phyloP scores from a whole-genome alignment of 1,140 invertebrate genomes.

The Leptoteleia sp. region DNA sequence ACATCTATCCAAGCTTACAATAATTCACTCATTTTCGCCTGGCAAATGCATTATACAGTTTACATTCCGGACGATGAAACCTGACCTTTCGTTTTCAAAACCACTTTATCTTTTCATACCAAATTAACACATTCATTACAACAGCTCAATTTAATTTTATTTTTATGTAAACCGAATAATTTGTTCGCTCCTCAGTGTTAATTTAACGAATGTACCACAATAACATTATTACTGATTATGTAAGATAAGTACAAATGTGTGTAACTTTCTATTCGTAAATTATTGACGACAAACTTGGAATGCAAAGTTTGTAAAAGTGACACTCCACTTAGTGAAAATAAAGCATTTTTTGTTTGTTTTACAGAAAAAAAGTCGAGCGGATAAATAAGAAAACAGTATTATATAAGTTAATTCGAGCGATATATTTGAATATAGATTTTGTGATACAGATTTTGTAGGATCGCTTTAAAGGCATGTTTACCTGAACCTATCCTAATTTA shows the following conservation, averaged over 20 bases:
- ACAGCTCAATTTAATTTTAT: too few relatives aligned
- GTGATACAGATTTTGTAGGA: neutral
- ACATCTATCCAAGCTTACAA: slow-evolving; percentile 13
- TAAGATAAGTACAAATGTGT: slow-evolving; percentile 37
- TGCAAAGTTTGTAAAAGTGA: slow-evolving; percentile 57
- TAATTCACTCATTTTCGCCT: slow-evolving; percentile 5
- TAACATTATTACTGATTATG: slow-evolving; percentile 50
- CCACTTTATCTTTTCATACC: too few relatives aligned
- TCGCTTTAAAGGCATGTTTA: neutral
- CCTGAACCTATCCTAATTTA: slow-evolving; percentile 23
- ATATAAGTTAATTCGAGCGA: slow-evolving; percentile 1
- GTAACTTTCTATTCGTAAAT: slow-evolving; percentile 64
- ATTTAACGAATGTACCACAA: slow-evolving; percentile 47
- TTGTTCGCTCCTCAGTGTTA: slow-evolving; percentile 15
- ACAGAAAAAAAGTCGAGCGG: neutral
- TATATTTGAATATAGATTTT: slow-evolving; percentile 3
- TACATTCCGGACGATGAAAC: too few relatives aligned
- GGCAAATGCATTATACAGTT: neutral
- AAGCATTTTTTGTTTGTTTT: slow-evolving; percentile 1
- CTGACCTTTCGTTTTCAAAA: too few relatives aligned
- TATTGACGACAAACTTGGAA: slow-evolving; percentile 57
- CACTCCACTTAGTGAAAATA: slow-evolving; percentile 15
- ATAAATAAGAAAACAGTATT: slow-evolving; percentile 1
- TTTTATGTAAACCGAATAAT: neutral
- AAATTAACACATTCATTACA: too few relatives aligned